Evolutionary conservation across 2,888 invertebrate species (phyloP).

Genomic region (Cantharis rufa): DNA sequence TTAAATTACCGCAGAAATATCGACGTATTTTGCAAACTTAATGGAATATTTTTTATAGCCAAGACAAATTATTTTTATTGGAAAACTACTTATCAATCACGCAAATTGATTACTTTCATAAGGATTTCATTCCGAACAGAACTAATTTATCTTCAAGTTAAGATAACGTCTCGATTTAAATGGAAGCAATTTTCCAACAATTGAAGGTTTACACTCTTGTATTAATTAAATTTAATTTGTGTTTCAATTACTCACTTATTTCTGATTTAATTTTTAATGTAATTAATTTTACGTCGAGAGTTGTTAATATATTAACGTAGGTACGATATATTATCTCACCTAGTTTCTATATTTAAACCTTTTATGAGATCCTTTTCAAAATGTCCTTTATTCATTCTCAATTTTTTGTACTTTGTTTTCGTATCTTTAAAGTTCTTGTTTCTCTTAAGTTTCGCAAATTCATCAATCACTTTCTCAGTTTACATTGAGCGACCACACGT

Average conservation of each 20-base stretch:
- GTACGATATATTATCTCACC: too few relatives aligned
- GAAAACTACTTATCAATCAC: background rate
- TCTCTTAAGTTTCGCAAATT: background rate
- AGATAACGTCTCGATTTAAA: background rate
- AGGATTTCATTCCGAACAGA: background rate
- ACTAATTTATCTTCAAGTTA: background rate
- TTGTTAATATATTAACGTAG: too few relatives aligned
- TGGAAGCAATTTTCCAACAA: background rate
- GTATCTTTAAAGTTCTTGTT: background rate
- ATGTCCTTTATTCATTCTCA: background rate
- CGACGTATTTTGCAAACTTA: background rate
- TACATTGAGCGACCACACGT: background rate
- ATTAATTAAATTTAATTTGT: background rate
- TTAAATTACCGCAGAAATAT: background rate
- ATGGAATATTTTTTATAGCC: background rate
- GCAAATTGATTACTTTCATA: background rate
- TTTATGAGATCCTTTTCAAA: background rate
- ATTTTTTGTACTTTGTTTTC: background rate
- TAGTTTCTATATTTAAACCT: background rate
- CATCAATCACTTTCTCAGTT: background rate
- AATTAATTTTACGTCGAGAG: background rate
- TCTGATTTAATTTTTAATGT: background rate
- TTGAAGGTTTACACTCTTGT: background rate
- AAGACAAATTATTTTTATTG: background rate
- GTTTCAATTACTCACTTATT: background rate